Conservation (phyloP, 1,140 invertebrate genomes). For the Drosophila equinoxialis region DNA sequence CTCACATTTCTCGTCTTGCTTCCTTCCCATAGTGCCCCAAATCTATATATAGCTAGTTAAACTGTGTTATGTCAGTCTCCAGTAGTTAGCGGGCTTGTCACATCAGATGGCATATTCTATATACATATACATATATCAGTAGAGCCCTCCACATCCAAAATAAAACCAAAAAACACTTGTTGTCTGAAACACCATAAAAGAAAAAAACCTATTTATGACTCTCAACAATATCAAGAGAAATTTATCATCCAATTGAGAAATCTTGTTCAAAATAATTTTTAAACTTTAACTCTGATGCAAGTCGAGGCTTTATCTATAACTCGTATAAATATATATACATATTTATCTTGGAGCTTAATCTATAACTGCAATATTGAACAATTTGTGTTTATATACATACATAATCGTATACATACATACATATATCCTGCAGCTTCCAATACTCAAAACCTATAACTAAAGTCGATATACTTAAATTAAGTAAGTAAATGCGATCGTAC, state of each 20-base stretch:
- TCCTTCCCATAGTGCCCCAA: background rate
- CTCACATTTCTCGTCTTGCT: too few relatives aligned
- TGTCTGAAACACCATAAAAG: conserved; percentile 46
- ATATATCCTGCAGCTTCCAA: conserved; percentile 62
- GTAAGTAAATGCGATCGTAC: conserved; percentile 2
- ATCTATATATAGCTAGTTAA: conserved; percentile 21
- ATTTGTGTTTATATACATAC: background rate
- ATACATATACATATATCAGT: conserved; percentile 33
- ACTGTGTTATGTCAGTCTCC: background rate
- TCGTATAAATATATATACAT: background rate
- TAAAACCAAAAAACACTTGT: conserved; percentile 34
- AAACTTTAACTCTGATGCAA: conserved; percentile 16
- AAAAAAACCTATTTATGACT: background rate
- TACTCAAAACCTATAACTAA: conserved; percentile 16
- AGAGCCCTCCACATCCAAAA: conserved; percentile 34
- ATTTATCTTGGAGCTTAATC: conserved; percentile 19
- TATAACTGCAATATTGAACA: background rate
- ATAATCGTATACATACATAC: conserved; percentile 4
- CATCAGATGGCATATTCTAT: conserved; percentile 11
- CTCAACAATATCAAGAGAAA: background rate
- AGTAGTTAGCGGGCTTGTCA: conserved; percentile 30
- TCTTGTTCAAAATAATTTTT: conserved; percentile 8
- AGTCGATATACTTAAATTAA: conserved; percentile 10
- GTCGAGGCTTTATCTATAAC: conserved; percentile 10
- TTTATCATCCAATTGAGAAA: background rate